These are phyloP conservation scores for Homalodisca vitripennis DNA, from an alignment of 1,140 invertebrate genomes.

Conservation along the genomic window DNA sequence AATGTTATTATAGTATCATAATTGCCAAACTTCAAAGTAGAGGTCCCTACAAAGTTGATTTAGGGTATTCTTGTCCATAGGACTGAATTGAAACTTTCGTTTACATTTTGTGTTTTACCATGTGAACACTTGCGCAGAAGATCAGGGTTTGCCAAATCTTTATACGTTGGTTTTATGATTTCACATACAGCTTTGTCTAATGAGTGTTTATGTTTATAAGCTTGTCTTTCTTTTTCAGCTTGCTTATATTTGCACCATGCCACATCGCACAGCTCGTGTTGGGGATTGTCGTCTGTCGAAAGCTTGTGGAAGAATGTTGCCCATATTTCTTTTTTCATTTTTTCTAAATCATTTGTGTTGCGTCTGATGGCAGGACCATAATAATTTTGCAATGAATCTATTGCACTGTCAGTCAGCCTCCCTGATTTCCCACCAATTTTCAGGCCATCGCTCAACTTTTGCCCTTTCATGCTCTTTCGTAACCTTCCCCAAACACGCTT, in stretches of 20 bases:
- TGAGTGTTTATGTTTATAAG: background rate
- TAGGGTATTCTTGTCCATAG: background rate
- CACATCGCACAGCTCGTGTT: constrained; percentile 37
- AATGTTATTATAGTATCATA: too few species aligned
- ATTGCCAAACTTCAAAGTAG: too few species aligned
- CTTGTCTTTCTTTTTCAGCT: constrained; percentile 7
- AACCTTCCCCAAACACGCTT: constrained; percentile 39
- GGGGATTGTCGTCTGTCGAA: constrained; percentile 41
- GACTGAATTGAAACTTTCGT: background rate
- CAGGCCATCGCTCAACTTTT: background rate
- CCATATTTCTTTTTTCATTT: constrained; percentile 42
- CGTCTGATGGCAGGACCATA: constrained; percentile 42
- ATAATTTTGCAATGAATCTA: constrained; percentile 38
- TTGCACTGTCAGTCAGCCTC: constrained; percentile 38
- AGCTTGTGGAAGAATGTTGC: constrained; percentile 40
- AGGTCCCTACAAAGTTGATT: too few species aligned
- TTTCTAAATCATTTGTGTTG: constrained; percentile 37
- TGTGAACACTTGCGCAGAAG: background rate
- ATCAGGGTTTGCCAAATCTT: background rate
- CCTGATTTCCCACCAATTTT: constrained; percentile 34
- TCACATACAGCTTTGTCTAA: background rate
- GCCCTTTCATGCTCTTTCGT: background rate
- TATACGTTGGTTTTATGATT: background rate
- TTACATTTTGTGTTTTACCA: background rate
- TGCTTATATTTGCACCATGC: constrained; percentile 39